Conservation (phyloP, 2,797 vertebrate genomes). For the Nannoperca obscura region DNA sequence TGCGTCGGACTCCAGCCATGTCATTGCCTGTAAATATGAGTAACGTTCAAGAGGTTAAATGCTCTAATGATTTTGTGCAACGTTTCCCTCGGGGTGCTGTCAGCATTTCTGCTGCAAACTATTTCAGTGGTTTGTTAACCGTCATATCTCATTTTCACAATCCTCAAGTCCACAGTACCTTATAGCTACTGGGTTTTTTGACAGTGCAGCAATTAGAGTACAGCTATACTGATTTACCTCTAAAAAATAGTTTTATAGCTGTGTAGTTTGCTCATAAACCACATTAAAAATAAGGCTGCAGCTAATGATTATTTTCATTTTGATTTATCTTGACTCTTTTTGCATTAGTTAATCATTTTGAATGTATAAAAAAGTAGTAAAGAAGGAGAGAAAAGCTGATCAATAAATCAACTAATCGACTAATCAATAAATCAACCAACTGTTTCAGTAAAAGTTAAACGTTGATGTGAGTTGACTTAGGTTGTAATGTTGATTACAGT, state of each 20-base stretch:
- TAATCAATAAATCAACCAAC: neutral
- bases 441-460: neutral
- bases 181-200: neutral
- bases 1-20: slow-evolving; percentile 39
- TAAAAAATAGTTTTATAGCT: too few relatives aligned
- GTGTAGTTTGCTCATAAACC: neutral
- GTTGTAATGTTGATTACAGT: neutral
- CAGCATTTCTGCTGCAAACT: slow-evolving; percentile 23
- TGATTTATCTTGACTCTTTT: neutral
- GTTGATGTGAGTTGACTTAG: neutral
- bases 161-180: neutral
- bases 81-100: slow-evolving; percentile 13
- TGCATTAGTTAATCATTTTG: neutral
- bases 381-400: too few relatives aligned
- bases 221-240: neutral
- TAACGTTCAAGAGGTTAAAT: slow-evolving; percentile 51
- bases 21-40: slow-evolving; percentile 51
- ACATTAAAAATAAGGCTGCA: neutral
- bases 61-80: slow-evolving; percentile 62
- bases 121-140: slow-evolving; percentile 8
- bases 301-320: neutral
- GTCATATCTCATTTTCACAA: slow-evolving; percentile 34
- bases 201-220: neutral
- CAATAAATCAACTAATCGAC: too few relatives aligned
- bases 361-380: neutral